Evolutionary conservation across 2,797 vertebrate genomes (phyloP).

Genomic region (Diglossa cyanea): DNA sequence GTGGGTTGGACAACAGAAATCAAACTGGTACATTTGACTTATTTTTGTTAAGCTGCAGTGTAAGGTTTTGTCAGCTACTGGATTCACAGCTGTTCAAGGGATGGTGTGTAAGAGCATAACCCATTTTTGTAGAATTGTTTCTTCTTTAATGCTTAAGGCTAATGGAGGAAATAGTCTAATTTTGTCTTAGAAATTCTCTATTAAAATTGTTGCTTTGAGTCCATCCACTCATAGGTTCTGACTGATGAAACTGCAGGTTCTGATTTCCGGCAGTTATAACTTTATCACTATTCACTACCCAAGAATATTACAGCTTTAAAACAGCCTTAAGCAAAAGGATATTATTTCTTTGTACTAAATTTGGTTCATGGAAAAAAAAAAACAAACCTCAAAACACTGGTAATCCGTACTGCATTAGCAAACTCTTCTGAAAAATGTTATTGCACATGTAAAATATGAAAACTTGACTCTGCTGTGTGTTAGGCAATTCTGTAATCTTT

Average conservation of each 20-base stretch:
- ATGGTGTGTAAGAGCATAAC: conserved; percentile 48
- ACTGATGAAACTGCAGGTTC: conserved; percentile 47
- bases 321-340: conserved; percentile 77
- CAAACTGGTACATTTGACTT: background rate
- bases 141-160: conserved; percentile 71
- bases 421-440: conserved; percentile 83
- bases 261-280: conserved; percentile 53
- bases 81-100: conserved; percentile 11
- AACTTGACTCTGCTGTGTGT: conserved; percentile 92
- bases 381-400: conserved; percentile 76
- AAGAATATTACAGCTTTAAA: conserved; percentile 73
- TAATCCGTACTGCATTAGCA: conserved; percentile 83
- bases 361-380: conserved; percentile 59
- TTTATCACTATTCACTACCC: conserved; percentile 58
- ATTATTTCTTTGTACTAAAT: conserved; percentile 68
- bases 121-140: conserved; percentile 58
- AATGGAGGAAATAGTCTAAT: conserved; percentile 54
- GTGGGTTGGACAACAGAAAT: background rate
- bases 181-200: conserved; percentile 54
- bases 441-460: conserved; percentile 99
- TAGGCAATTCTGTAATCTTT: conserved; percentile 96
- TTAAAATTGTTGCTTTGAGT: conserved; percentile 53
- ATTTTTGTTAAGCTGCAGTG: background rate
- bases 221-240: conserved; percentile 31
- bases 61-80: background rate